Evolutionary conservation across 2,888 invertebrate genomes (phyloP).

Genomic region (Pseudanteris insignis): DNA sequence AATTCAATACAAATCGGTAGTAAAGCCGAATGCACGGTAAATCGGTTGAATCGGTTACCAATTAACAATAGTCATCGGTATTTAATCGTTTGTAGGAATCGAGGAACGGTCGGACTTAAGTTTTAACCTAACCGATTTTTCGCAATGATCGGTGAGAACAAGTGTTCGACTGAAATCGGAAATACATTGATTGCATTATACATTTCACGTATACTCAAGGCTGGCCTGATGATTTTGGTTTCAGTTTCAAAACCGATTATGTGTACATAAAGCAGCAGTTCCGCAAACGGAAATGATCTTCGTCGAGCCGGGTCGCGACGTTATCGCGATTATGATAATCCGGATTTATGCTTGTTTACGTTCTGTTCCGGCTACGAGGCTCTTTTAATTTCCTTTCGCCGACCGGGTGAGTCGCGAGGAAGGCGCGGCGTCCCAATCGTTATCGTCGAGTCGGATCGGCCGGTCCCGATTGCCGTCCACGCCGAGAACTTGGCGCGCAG

Average conservation of each 20-base stretch:
- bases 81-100: too few species aligned
- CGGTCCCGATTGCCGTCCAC: slow-evolving; percentile 15
- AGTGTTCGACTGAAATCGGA: too few species aligned
- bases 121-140: too few species aligned
- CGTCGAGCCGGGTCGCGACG: slow-evolving; percentile 48
- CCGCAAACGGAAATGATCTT: slow-evolving; percentile 49
- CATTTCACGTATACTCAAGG: too few species aligned
- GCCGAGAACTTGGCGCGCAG: slow-evolving; percentile 3
- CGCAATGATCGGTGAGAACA: too few species aligned
- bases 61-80: too few species aligned
- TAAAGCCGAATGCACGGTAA: too few species aligned
- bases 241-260: slow-evolving; percentile 19
- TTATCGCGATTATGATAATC: slow-evolving; percentile 61
- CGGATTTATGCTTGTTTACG: slow-evolving; percentile 57
- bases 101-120: too few species aligned
- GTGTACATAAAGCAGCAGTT: slow-evolving; percentile 21
- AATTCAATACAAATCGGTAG: too few species aligned
- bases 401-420: slow-evolving; percentile 30
- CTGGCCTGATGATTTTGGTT: too few species aligned
- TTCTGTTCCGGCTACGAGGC: slow-evolving; percentile 39
- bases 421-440: slow-evolving; percentile 33
- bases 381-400: slow-evolving; percentile 34
- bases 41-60: too few species aligned
- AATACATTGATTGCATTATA: too few species aligned
- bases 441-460: slow-evolving; percentile 46